Conservation (phyloP, 92 coral and sea anemone species). For the Zoanthus gigantus region DNA sequence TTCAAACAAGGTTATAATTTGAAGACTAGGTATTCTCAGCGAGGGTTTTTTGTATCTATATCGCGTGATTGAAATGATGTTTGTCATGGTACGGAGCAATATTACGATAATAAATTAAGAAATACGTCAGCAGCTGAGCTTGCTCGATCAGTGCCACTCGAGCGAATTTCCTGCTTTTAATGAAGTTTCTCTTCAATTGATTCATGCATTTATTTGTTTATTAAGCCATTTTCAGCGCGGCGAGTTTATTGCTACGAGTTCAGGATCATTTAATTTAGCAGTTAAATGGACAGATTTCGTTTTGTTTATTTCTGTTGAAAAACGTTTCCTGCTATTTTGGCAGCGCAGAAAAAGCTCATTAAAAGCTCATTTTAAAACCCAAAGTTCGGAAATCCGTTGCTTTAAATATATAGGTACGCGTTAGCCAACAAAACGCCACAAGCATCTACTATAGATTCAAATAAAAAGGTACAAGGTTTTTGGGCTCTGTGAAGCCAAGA, state of each 20-base stretch:
- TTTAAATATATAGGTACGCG: background rate
- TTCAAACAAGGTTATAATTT: conserved; percentile 1
- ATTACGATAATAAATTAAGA: background rate
- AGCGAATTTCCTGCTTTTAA: background rate
- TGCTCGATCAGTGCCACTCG: conserved; percentile 2
- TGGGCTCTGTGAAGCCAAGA: too few relatives aligned
- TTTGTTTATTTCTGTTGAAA: background rate
- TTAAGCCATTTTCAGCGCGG: background rate
- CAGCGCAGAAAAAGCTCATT: background rate
- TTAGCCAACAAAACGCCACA: background rate
- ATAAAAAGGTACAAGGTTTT: background rate
- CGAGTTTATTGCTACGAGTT: background rate
- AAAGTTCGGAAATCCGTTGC: background rate
- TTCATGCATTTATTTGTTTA: background rate
- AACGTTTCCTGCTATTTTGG: background rate
- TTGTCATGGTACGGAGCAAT: background rate
- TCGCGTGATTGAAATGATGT: conserved; percentile 25
- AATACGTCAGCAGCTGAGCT: background rate
- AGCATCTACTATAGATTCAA: background rate
- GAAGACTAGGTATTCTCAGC: background rate
- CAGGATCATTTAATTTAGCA: background rate
- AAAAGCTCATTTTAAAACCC: background rate
- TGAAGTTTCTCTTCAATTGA: background rate
- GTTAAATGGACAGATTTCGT: background rate
- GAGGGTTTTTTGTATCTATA: background rate